These are phyloP conservation scores for Phoxinus dragarum DNA, from an alignment of 2,797 vertebrate genomes.

Conservation along the genomic window DNA sequence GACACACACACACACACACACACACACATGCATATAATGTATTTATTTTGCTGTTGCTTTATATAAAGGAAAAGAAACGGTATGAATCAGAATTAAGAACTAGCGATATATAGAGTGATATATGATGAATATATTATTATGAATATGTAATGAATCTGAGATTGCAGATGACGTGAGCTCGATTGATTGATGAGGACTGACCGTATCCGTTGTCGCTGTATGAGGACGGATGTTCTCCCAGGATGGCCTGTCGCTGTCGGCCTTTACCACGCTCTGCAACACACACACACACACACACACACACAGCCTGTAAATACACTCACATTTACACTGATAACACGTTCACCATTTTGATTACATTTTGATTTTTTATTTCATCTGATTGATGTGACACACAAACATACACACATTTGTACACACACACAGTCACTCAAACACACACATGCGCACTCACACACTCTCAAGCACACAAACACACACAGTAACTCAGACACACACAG, in stretches of 20 bases:
- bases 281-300: conserved; percentile 49
- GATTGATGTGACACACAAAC: too few species aligned
- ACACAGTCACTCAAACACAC: too few species aligned
- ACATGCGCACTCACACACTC: too few species aligned
- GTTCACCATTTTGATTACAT: too few species aligned
- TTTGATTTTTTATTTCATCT: too few species aligned
- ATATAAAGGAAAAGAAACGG: not conserved
- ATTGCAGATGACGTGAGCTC: not conserved
- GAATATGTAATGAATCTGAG: not conserved
- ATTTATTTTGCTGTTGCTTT: not conserved
- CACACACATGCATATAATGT: not conserved
- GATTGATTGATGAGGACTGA: conserved; percentile 73
- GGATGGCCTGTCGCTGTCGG: conserved; percentile 93
- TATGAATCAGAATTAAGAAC: not conserved
- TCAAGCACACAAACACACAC: too few species aligned
- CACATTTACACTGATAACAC: not conserved
- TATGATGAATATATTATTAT: too few species aligned
- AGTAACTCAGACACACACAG: too few species aligned
- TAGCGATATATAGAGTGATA: not conserved
- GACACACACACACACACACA: not conserved
- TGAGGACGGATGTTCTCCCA: conserved; percentile 96
- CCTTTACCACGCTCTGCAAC: conserved; percentile 92
- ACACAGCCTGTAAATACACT: not conserved
- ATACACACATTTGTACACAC: too few species aligned
- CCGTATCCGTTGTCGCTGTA: conserved; percentile 94